These are phyloP conservation scores for Brachypteracias leptosomus DNA, from an alignment of 2,113 vertebrate species.

Conservation along the genomic window DNA sequence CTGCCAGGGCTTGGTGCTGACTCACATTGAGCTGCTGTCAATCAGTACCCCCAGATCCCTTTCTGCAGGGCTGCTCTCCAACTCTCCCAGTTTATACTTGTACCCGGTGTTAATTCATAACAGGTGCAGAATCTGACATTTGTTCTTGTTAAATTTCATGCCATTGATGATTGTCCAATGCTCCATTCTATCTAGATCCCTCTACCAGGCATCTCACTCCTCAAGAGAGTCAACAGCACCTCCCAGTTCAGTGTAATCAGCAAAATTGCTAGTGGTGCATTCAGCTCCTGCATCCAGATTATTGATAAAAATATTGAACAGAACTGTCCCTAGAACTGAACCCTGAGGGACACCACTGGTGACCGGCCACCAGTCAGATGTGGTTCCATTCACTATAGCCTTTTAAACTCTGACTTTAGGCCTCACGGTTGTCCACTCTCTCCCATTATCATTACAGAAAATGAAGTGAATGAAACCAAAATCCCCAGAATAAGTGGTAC, in stretches of 20 bases:
- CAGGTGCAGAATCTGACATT: not conserved
- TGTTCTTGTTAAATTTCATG: not conserved
- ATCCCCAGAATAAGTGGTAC: not conserved
- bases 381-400: not conserved
- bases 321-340: not conserved
- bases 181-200: not conserved
- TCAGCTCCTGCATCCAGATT: not conserved
- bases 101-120: fast-evolving
- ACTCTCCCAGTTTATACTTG: not conserved
- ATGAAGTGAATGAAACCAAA: not conserved
- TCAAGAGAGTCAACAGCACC: not conserved
- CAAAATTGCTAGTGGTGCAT: not conserved
- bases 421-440: not conserved
- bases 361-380: not conserved
- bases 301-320: not conserved
- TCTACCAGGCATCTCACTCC: not conserved
- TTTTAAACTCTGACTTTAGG: not conserved
- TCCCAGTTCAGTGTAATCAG: not conserved
- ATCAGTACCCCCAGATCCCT: no score
- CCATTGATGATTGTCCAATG: not conserved
- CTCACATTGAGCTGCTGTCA: no score
- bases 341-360: not conserved
- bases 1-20: no score
- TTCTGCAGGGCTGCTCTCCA: not conserved
- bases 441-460: not conserved